phyloP scores from a whole-genome alignment of 2,888 invertebrate genomes.

The Acanthosepion pharaonis region DNA sequence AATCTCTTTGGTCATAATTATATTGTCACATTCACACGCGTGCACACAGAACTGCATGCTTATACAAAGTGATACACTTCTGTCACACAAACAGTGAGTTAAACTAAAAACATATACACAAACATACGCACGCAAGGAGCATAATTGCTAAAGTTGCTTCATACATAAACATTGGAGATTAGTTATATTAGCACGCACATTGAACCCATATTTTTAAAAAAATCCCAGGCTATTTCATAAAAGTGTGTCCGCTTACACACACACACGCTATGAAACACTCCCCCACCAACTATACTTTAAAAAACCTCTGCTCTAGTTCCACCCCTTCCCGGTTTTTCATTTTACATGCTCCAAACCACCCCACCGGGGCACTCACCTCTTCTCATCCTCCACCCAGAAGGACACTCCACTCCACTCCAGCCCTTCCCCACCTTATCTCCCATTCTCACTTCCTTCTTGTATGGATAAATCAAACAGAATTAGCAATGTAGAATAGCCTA shows the following conservation, averaged over 20 bases:
- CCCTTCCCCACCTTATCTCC: background rate
- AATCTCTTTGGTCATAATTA: no score
- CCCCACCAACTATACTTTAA: background rate
- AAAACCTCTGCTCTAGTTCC: background rate
- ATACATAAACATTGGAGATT: background rate
- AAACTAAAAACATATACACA: background rate
- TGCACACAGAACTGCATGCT: no score
- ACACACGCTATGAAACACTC: background rate
- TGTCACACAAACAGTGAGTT: background rate
- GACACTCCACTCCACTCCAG: background rate
- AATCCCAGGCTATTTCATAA: background rate
- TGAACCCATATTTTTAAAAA: background rate
- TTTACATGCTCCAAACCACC: constrained; percentile 33
- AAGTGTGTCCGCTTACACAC: background rate
- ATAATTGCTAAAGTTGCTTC: background rate
- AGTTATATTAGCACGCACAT: background rate
- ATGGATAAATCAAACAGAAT: constrained; percentile 43
- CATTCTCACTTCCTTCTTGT: constrained; percentile 44
- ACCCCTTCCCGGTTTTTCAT: background rate
- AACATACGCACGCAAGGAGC: background rate
- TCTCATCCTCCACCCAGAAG: background rate
- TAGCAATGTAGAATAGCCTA: constrained; percentile 24
- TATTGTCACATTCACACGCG: no score
- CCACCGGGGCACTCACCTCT: background rate
- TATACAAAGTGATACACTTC: background rate